These are phyloP conservation scores for Manis pentadactyla DNA, from an alignment of 2,797 vertebrate genomes.

Conservation along the genomic window DNA sequence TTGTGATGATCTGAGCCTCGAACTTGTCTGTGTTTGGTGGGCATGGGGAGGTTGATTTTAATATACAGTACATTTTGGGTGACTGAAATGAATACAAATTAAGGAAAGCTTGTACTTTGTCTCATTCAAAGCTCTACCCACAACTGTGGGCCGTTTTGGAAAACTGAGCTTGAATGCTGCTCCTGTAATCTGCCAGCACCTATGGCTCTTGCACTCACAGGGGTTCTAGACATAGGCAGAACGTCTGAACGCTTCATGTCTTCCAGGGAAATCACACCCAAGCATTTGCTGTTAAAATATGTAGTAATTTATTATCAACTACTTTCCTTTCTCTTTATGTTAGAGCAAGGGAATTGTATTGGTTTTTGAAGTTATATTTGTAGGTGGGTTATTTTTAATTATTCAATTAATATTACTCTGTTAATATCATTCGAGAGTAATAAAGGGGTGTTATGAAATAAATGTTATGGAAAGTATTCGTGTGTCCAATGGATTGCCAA, in stretches of 20 bases:
- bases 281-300: slow-evolving; percentile 40
- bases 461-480: neutral
- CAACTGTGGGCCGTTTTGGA: neutral
- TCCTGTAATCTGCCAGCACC: neutral
- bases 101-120: neutral
- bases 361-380: slow-evolving; percentile 12
- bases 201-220: neutral
- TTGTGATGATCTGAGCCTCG: neutral
- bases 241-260: neutral
- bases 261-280: neutral
- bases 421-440: neutral
- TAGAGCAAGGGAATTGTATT: neutral
- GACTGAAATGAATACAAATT: neutral
- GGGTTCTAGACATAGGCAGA: neutral
- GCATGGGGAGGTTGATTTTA: neutral
- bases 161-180: neutral
- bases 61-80: neutral
- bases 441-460: neutral
- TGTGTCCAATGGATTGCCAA: neutral
- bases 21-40: neutral
- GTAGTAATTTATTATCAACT: neutral
- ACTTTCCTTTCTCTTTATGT: slow-evolving; percentile 5
- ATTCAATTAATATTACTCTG: neutral
- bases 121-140: neutral
- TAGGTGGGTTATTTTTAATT: neutral